Evolutionary conservation across 2,113 vertebrate species (phyloP), one percentile per base, ranked within the genome.

Genomic region (Grus americana): DNA sequence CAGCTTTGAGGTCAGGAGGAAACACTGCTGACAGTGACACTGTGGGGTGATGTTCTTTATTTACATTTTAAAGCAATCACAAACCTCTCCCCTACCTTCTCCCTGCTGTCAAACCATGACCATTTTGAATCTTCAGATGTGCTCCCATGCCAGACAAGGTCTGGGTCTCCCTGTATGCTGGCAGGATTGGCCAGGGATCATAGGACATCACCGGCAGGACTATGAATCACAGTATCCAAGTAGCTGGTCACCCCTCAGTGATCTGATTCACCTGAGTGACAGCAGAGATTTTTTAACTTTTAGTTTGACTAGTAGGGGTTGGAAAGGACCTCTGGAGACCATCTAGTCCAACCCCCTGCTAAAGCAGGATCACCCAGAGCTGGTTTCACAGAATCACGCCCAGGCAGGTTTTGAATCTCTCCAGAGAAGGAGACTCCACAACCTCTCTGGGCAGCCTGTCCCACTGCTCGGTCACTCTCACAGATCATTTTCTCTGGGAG

Each of bases 81-180:
- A 63, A 38, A 44, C 12, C 16, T 40, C 27, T 50, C 18, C 16
- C 22, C 15, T 74, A 21, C 6, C 67, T 82, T 59, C 49, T 62
- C 11, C 6, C 10, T 30, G 14, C 12, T 79, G 15, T 62, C 34
- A 87, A 70, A 42, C 13, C 16, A 24, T 54, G 34, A 49, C 11
- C 5, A 9, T 67, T 72, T 85, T 40, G 18, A 11, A 67, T 50
- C 46, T 46, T 57, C 15, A 42, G 17, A 32, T 52, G 32, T 50
- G 11, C 12, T 55, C 18, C 52, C 32, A 23, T 1, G 1, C 24
- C 2, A 4, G 30, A 40, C 13, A 67, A 66, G 12, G 29, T 36
- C 52, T 75, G 13, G 5, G 5, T 58, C 11, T 47, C 26, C 15
- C n/a, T 15, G 4, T 30, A 26, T 0, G 0, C 57, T 72, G 32